phyloP scores from a whole-genome alignment of 2,888 invertebrate species.

The Thymelicus lineola region DNA sequence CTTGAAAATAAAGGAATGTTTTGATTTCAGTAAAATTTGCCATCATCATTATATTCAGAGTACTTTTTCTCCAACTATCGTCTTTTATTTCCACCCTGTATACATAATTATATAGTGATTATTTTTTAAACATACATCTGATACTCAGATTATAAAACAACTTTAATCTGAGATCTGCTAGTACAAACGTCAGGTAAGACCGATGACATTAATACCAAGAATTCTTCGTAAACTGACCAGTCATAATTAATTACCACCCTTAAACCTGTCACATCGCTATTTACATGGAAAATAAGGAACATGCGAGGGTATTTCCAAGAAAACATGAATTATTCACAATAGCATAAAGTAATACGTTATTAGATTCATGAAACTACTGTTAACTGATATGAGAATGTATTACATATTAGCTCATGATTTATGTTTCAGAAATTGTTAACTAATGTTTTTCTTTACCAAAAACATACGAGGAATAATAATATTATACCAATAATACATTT shows the following conservation, averaged over 20 bases:
- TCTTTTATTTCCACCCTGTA: no score
- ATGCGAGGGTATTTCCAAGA: constrained; percentile 46
- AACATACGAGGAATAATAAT: no score
- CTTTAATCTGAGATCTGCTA: no score
- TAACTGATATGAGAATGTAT: constrained; percentile 16
- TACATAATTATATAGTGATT: no score
- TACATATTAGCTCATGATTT: constrained; percentile 13
- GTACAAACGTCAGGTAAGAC: neutral
- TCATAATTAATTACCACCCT: constrained; percentile 31
- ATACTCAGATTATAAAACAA: no score
- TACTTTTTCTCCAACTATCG: no score
- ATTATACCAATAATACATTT: no score
- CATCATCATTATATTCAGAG: no score
- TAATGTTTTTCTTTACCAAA: neutral
- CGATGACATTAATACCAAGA: neutral
- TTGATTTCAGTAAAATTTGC: no score
- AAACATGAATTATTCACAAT: constrained; percentile 35
- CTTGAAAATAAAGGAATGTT: no score
- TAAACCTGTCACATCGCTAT: constrained; percentile 29
- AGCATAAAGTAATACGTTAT: constrained; percentile 15
- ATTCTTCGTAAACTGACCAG: constrained; percentile 20
- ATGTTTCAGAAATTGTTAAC: neutral
- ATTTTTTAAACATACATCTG: no score
- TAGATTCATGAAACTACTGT: constrained; percentile 20
- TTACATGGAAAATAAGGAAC: constrained; percentile 37